These are phyloP conservation scores for Ranitomeya variabilis DNA, from an alignment of 2,113 vertebrate species.

Conservation along the genomic window DNA sequence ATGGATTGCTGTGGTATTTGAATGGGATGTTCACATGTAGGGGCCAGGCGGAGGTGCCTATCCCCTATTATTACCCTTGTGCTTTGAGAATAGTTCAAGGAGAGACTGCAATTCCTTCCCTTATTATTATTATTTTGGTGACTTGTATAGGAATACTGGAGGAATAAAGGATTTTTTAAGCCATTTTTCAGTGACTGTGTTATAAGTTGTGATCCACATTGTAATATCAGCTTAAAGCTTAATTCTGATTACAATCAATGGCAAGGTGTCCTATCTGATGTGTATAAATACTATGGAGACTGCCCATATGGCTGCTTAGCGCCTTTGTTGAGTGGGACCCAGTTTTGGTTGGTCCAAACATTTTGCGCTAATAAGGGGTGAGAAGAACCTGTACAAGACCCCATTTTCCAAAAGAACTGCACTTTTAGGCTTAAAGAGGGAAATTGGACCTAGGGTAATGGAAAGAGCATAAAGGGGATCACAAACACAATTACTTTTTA, in stretches of 20 bases:
- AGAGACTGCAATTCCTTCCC: constrained; percentile 53
- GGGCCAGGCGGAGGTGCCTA: constrained; percentile 68
- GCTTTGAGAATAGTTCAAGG: constrained; percentile 61
- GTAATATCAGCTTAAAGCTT: not conserved
- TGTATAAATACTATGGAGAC: not conserved
- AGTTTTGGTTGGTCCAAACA: not conserved
- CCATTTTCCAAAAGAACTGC: not conserved
- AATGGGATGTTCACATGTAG: constrained; percentile 73
- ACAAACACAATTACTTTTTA: not conserved
- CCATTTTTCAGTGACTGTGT: not conserved
- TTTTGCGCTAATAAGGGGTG: not conserved
- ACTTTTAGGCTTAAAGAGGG: not conserved
- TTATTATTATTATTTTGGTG: constrained; percentile 13
- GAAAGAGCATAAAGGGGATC: not conserved
- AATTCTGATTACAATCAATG: not conserved
- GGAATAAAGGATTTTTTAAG: not conserved
- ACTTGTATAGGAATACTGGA: not conserved
- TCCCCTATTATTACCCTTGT: constrained; percentile 63
- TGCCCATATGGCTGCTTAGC: not conserved
- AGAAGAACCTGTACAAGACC: not conserved
- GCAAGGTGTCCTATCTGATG: not conserved
- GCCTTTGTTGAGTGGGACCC: not conserved
- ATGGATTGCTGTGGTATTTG: constrained; percentile 78
- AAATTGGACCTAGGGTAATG: not conserved
- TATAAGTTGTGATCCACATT: not conserved